Percentiles rank a stretch among this genome's conserved stretches.
phyloP scores from a whole-genome alignment of 35 echinoderm and acorn worm species.

The Ophioderma brevispina region DNA sequence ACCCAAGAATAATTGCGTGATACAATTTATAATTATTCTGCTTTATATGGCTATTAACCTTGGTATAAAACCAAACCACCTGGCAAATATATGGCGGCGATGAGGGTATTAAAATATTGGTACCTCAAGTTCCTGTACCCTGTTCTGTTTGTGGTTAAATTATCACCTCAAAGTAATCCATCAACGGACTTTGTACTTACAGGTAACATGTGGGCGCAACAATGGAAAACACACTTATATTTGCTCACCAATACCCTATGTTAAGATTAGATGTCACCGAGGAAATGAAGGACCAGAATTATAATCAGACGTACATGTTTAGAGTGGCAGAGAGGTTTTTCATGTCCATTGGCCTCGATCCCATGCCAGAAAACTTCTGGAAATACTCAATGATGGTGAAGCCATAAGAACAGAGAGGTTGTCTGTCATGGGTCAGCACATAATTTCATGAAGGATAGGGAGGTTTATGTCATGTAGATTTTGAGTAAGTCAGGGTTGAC shows the following conservation, averaged over 20 bases:
- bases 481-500: too few relatives aligned
- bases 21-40: too few relatives aligned
- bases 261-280: constrained; percentile 71
- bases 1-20: too few relatives aligned
- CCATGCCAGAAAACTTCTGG: constrained; percentile 93
- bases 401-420: constrained; percentile 69
- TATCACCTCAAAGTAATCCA: too few relatives aligned
- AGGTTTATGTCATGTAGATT: too few relatives aligned
- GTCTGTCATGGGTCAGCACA: constrained; percentile 82
- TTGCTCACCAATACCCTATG: constrained; percentile 74
- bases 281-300: constrained; percentile 69
- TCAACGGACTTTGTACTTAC: too few relatives aligned
- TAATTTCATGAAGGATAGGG: constrained; percentile 44
- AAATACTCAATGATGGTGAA: constrained; percentile 81
- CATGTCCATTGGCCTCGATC: constrained; percentile 73
- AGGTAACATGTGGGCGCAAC: constrained; percentile 99
- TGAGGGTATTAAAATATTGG: too few relatives aligned
- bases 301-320: constrained; percentile 80
- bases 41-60: too few relatives aligned
- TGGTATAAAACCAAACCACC: too few relatives aligned
- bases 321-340: constrained; percentile 88
- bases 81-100: too few relatives aligned
- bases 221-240: constrained; percentile 96
- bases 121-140: too few relatives aligned
- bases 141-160: too few relatives aligned